Evolutionary conservation across 2,797 vertebrate genomes (phyloP), one percentile per base, ranked within the genome.

Genomic region (Xiphorhynchus erythropygius): DNA sequence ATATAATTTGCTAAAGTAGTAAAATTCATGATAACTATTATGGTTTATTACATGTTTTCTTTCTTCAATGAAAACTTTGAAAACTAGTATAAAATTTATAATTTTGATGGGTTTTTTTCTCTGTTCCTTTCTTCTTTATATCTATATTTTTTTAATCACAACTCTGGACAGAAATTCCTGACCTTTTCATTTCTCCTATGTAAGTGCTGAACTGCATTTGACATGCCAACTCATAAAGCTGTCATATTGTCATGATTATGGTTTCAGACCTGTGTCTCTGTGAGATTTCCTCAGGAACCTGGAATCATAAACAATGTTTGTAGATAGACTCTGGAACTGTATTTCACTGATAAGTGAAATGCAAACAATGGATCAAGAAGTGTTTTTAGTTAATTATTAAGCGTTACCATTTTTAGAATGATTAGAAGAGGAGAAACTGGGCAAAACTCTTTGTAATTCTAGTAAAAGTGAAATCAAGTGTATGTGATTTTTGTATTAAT

Each of bases 201-300:
- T 65, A 65, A 86, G 18, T 75, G 32, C 41, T 92, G 80, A 83
- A 74, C 57, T 93, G 21, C 2, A 2, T 69, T 82, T 95, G 49
- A 62, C 23, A 30, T 53, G 35, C 37, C 70, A 90, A 41, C 79
- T 90, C 35, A 59, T 79, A 80, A 90, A 55, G 24, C 44, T 84
- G 80, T 84, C 65, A 63, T 59, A 78, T 63, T 42, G 7, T 91
- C 25, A 13, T 49, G 50, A 65, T 57, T 87, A 2, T 23, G 57
- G 16, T 71, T 95, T 87, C 64, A 92, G 74, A 82, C 68, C 30
- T 55, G 1, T 87, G 46, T 74, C 56, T 89, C 55, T 56, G 32
- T 65, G 70, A 74, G 74, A 87, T 95, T 96, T 95, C 89, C 87
- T 84, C 71, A 89, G 94, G 89, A 93, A 73, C 75, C 13, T 50